phyloP scores from a whole-genome alignment of 2,113 vertebrate genomes.

The Ciconia boyciana region DNA sequence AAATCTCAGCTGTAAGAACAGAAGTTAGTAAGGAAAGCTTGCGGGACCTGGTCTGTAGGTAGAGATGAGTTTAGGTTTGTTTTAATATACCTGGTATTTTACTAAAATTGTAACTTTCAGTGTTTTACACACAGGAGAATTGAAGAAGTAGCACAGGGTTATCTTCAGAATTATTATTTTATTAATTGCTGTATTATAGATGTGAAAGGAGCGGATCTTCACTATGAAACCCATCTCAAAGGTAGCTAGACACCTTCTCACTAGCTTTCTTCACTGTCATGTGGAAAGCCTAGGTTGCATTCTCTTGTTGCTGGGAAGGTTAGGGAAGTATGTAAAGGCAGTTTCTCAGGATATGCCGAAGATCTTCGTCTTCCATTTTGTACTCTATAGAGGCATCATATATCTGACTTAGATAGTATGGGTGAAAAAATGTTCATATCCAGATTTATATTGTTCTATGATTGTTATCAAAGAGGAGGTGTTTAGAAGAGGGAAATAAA shows the following conservation, averaged over 20 bases:
- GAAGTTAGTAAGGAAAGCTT: not conserved
- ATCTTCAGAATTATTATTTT: not conserved
- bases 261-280: not conserved
- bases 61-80: not conserved
- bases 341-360: not conserved
- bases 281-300: not conserved
- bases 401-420: not conserved
- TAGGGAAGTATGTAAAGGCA: not conserved
- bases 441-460: not conserved
- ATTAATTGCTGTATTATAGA: not conserved
- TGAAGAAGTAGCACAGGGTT: not conserved
- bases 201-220: not conserved
- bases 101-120: not conserved
- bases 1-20: not conserved
- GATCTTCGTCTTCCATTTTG: not conserved
- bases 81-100: not conserved
- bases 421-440: not conserved
- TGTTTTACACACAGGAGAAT: not conserved
- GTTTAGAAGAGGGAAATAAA: not conserved
- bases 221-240: not conserved
- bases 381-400: not conserved
- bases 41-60: not conserved
- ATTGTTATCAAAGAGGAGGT: not conserved
- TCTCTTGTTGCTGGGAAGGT: not conserved
- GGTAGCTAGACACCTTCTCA: not conserved